phyloP scores from a whole-genome alignment of 2,797 vertebrate genomes.

The Pangasius larnaudii region DNA sequence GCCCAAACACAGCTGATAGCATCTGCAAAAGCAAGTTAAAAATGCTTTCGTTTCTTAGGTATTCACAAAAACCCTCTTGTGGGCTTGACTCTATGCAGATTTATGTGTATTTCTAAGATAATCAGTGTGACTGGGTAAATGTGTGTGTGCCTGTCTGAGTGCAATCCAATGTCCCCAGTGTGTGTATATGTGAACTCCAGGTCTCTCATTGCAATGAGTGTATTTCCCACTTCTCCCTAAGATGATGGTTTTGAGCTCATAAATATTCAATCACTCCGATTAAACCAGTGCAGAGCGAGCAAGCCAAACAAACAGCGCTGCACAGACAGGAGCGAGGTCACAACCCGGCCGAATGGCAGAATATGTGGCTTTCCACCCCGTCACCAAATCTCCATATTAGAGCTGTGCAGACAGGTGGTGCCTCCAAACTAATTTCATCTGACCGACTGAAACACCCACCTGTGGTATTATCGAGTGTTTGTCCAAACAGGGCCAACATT shows the following conservation, averaged over 20 bases:
- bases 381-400: constrained; percentile 43
- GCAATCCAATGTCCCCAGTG: constrained; percentile 35
- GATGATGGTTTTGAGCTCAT: constrained; percentile 49
- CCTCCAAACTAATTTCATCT: constrained; percentile 52
- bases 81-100: constrained; percentile 17
- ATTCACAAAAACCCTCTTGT: constrained; percentile 45
- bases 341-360: constrained; percentile 27
- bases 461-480: constrained; percentile 51
- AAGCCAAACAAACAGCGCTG: constrained; percentile 43
- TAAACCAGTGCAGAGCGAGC: constrained; percentile 42
- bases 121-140: constrained; percentile 52
- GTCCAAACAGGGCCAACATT: constrained; percentile 40
- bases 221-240: constrained; percentile 34
- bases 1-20: constrained; percentile 33
- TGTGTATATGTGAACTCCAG: constrained; percentile 20
- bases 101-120: constrained; percentile 18
- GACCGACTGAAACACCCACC: constrained; percentile 44
- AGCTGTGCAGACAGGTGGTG: constrained; percentile 38
- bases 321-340: constrained; percentile 30
- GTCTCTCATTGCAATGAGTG: constrained; percentile 33
- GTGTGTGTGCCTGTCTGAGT: constrained; percentile 29
- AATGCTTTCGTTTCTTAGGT: constrained; percentile 44
- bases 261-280: constrained; percentile 54
- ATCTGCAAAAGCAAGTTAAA: constrained; percentile 37
- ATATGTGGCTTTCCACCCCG: constrained; percentile 24